Evolutionary conservation across 23 tunicate genomes (phyloP), one percentile per base, ranked within the genome.

Genomic region (Styela clava): DNA sequence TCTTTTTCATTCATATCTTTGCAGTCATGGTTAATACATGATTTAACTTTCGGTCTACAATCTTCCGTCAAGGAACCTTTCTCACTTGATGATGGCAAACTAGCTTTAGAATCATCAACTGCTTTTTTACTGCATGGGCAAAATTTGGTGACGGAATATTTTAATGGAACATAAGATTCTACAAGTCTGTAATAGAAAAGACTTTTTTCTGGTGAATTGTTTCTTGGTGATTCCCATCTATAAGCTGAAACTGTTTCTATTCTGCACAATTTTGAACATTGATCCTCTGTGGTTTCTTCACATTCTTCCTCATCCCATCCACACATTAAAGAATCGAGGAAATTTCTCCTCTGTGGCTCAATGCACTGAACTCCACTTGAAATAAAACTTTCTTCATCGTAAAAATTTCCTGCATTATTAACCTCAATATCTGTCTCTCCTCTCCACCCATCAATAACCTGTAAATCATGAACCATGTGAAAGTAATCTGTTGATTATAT

Each of bases 281-380:
- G 64, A 26, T 24, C 22, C 22, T 64, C 81, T 51, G 16, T 2
- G 21, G 35, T 31, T 25, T 24, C 21, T 52, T 76, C 81, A 34
- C 77, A 33, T 1, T 24, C 27, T 19, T 76, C 81, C 67, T 76
- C 81, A 21, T 44, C 81, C 33, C 64, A 52, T 2, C 2, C 81
- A 33, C 31, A 24, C 27, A 76, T 5, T 31, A 76, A 76, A 22
- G 81, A 76, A 76, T 76, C 65, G 37, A 76, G 81, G 22, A 76
- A 52, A 44, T 64, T 76, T 23, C 81, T 26, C 44, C 81, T 37
- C 44, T 21, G 9, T 44, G 56, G 9, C 12, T 44, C 56, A 44
- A 44, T 44, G 24, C 31, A 67, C 24, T 25, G 71, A 1, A 27
- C 31, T 67, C 22, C 1, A 12, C 24, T 67, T 67, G 71, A 29